Evolutionary conservation across 2,113 vertebrate genomes (phyloP), one percentile per base, ranked within the genome.

Genomic region (Chroicocephalus ridibundus): DNA sequence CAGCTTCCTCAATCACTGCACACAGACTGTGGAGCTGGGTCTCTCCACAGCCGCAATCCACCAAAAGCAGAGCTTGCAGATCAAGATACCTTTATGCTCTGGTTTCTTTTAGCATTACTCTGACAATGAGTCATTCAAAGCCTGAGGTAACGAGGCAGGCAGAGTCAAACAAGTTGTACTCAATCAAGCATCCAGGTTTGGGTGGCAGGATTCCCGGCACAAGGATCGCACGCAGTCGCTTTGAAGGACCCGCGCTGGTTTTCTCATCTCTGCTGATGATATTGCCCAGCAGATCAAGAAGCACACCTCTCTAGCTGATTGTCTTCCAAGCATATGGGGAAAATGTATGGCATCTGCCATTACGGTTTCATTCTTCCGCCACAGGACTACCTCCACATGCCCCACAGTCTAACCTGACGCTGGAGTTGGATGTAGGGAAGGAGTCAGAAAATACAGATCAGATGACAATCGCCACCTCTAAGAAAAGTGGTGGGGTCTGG

Each of bases 61-160:
- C 4, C 0, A 2, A 38, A 68, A 83, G 65, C 84, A 75, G 82
- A 40, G 60, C 25, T 80, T 47, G 81, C 55, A 60, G 76, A 93
- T 58, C 80, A 86, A 94, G 64, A 40, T 19, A 69, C 61, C 32
- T 86, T 86, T 77, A 5, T 93, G n/a, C 44, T 94, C 71, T 5
- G 47, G 7, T 7, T 78, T 17, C 90, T 89, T 87, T 89, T 24
- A 77, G 70, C 84, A 85, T 77, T 6, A 1, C 52, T 42, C 76
- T 88, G 92, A 71, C 92, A 94, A 70, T 15, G 86, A 90, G 44
- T 61, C 90, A 82, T 86, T 94, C 81, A 70, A 69, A 91, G 71
- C 70, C 40, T 24, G 64, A 93, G 82, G 64, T 60, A 76, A 90
- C 19, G 6, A 90, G 77, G 38, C 68, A 84, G 86, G 64, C 79